Base-by-base conservation (phyloP, 2,888 invertebrate species). In the Monoplex corrugatus region DNA sequence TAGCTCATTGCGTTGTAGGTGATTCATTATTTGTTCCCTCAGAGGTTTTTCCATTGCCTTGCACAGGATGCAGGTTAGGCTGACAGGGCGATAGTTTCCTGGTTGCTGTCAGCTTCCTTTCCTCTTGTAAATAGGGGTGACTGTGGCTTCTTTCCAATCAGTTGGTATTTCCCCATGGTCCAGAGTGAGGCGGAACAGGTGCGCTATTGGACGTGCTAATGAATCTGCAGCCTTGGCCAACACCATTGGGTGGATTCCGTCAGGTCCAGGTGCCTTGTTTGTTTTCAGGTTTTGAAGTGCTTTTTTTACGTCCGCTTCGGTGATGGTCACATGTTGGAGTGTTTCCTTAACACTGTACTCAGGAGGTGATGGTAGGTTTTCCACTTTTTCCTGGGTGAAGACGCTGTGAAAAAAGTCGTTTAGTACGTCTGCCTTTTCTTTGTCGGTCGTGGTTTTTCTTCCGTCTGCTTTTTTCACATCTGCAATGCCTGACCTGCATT, bases 1-100 rank as follows among this genome's bases (percentile, higher is more conserved):
- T 68, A 68, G 63, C 63, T 68, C 63, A 68, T 68, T 68, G 63
- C 63, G n/a, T 68, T 68, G 63, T 68, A 68, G 63, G 63, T 68
- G 63, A 68, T 68, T 68, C 63, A 68, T 68, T 68, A 68, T 68
- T 68, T 68, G 63, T 68, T 68, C 28, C 28, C 63, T 68, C 63
- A 68, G 63, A 68, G n/a, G 63, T 68, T 23, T 68, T 68, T 68
- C 63, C 63, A 68, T 68, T 68, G 63, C 63, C 63, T 68, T 68
- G 63, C 63, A 68, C 63, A 68, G 63, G 63, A 68, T 68, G 63
- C 63, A 68, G 63, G 63, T 68, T 68, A 68, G 63, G 63, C 63
- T 68, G 63, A 68, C 63, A 68, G 63, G 63, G n/a, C 28, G 19
- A 28, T 68, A 68, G 63, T 68, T 68, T 68, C 63, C 63, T n/a